Base-by-base conservation (phyloP, 1,140 invertebrate genomes). In the Drosophila yakuba region DNA sequence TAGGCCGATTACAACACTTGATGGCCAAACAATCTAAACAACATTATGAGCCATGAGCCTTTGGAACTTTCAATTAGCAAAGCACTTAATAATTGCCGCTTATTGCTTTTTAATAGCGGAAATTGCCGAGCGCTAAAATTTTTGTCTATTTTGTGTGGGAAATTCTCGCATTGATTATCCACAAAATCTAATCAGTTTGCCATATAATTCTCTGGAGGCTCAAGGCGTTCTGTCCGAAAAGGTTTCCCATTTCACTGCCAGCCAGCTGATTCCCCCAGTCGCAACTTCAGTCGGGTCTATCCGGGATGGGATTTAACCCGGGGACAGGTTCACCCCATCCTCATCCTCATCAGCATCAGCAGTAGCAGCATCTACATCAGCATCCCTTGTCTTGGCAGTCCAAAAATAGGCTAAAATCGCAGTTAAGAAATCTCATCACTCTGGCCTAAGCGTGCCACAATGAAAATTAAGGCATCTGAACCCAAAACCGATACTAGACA, bases 321-420 rank as follows among this genome's bases (percentile, higher is more conserved):
- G 44, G 58, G 43, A 15, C 28, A 44, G 4, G 11, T n/a, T 44
- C 54, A 44, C 28, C 28, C 20, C 11, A 17, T 17, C n/a, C n/a
- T 10, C n/a, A 17, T 47, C 23, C 3, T 4, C 32, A 43, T 2
- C 12, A 20, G 20, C 20, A 20, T 1, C 32, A 17, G 17, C 17
- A 17, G 17, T 23, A 43, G 3, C 12, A 20, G 20, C 20, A 20
- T 20, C 32, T 23, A 2, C 12, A 10, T n/a, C 28, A 17, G 14
- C n/a, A 32, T 23, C 38, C 45, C 59, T 20, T 39, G 12, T 61
- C 20, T 11, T 35, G 48, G 25, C 32, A 52, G 54, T 73, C 69
- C 69, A 39, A 73, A 73, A 73, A 73, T 73, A 73, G 68, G 45
- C 47, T 10, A 68, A 47, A 73, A 73, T 73, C 68, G 68, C 47